A percentile compares a stretch with the other conserved stretches of the same genome.
phyloP scores from a whole-genome alignment of 2,797 vertebrate genomes.

The Craterocephalus amniculus region DNA sequence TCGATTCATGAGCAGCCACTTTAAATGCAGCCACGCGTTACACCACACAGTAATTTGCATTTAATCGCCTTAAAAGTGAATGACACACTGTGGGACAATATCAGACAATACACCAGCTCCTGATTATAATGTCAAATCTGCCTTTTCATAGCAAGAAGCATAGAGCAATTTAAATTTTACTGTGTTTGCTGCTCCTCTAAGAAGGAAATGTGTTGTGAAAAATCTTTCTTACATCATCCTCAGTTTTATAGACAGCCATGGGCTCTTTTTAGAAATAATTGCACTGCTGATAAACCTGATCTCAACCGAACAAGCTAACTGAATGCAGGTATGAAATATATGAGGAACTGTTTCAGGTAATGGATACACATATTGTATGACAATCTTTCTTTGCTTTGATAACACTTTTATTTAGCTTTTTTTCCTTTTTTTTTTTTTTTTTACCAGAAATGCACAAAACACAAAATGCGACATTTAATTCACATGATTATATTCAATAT shows the following conservation, averaged over 20 bases:
- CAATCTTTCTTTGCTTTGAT: background rate
- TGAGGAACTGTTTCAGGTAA: conserved; percentile 14
- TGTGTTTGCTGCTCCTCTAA: conserved; percentile 59
- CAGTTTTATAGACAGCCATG: conserved; percentile 40
- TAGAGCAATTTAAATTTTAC: conserved; percentile 61
- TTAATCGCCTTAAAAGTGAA: conserved; percentile 42
- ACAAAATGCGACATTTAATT: background rate
- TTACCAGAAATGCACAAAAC: background rate
- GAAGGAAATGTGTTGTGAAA: conserved; percentile 34
- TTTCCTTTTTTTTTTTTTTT: too few species aligned
- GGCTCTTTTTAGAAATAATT: conserved; percentile 55
- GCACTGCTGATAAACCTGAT: conserved; percentile 55
- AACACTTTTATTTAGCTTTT: background rate
- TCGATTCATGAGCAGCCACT: background rate
- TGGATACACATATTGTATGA: background rate
- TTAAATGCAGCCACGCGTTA: background rate
- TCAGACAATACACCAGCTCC: conserved; percentile 47
- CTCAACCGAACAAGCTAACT: conserved; percentile 38
- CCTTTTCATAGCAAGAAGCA: conserved; percentile 26
- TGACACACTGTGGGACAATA: conserved; percentile 34
- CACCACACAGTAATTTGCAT: conserved; percentile 12
- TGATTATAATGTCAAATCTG: conserved; percentile 52
- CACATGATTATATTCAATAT: background rate
- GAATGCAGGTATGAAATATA: conserved; percentile 38
- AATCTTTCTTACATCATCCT: conserved; percentile 38